These are phyloP conservation scores for Drosophila rellima DNA, from an alignment of 2,888 invertebrate genomes.

Conservation along the genomic window DNA sequence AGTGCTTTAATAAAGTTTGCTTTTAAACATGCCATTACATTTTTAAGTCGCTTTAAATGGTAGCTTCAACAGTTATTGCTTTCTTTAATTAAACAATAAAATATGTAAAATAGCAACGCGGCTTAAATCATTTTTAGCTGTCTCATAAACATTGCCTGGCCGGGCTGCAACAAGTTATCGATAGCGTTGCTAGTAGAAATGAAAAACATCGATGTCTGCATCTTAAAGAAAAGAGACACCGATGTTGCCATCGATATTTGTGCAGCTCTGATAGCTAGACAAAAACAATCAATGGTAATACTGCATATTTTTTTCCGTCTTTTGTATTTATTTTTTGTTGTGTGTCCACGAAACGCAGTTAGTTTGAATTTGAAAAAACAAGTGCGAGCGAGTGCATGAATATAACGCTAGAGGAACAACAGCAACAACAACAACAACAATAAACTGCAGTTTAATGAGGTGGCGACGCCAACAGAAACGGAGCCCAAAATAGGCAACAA, in stretches of 20 bases:
- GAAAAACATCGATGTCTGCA: background rate
- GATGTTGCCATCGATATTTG: too few relatives aligned
- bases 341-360: slow-evolving; percentile 25
- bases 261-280: slow-evolving; percentile 16
- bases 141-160: background rate
- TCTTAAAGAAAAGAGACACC: too few relatives aligned
- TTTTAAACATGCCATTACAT: too few relatives aligned
- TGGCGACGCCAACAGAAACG: slow-evolving; percentile 31
- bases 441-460: slow-evolving; percentile 49
- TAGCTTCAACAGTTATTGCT: too few relatives aligned
- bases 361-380: slow-evolving; percentile 7
- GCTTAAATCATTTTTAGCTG: too few relatives aligned
- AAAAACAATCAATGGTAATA: slow-evolving; percentile 53
- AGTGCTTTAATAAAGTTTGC: too few relatives aligned
- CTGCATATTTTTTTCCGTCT: slow-evolving; percentile 34
- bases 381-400: slow-evolving; percentile 18
- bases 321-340: slow-evolving; percentile 38
- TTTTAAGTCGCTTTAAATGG: too few relatives aligned
- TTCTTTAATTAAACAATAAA: too few relatives aligned
- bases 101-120: too few relatives aligned
- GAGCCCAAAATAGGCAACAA: slow-evolving; percentile 46
- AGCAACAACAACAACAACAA: slow-evolving; percentile 14
- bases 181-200: slow-evolving; percentile 13
- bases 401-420: background rate
- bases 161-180: slow-evolving; percentile 56